phyloP scores from a whole-genome alignment of 2,888 invertebrate species.

The Hypolimnas misippus region DNA sequence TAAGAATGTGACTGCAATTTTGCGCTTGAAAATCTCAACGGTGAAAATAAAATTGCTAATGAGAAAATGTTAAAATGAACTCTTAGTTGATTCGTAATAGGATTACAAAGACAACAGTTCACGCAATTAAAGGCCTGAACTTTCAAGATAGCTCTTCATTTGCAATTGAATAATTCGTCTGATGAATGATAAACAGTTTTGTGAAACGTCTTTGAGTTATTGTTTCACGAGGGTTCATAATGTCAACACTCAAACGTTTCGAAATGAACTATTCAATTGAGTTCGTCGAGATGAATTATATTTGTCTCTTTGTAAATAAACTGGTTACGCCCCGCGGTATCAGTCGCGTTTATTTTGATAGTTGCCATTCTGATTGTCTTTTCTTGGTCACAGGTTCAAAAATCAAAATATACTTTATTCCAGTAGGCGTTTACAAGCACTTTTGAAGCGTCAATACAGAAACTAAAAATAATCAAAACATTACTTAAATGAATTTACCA shows the following conservation, averaged over 20 bases:
- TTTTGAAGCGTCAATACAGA: too few relatives aligned
- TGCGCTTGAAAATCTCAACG: too few relatives aligned
- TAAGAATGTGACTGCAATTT: too few relatives aligned
- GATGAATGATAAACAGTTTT: conserved; percentile 4
- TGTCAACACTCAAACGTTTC: not conserved
- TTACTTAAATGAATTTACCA: too few relatives aligned
- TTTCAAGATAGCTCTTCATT: not conserved
- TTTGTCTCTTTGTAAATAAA: not conserved
- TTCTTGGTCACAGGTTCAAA: too few relatives aligned
- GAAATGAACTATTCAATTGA: not conserved
- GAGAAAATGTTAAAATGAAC: not conserved
- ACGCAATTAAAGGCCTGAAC: not conserved
- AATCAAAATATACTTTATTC: too few relatives aligned
- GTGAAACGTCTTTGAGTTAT: conserved; percentile 1
- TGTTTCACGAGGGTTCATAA: conserved; percentile 5
- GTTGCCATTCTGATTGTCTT: too few relatives aligned
- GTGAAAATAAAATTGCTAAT: too few relatives aligned
- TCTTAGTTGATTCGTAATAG: not conserved
- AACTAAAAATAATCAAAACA: too few relatives aligned
- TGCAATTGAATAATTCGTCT: conserved; percentile 4
- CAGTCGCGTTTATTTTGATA: too few relatives aligned
- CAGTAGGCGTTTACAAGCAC: too few relatives aligned
- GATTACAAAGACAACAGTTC: not conserved
- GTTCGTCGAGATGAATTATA: not conserved
- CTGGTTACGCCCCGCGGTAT: too few relatives aligned